These are phyloP conservation scores for Parnassius apollo DNA, from an alignment of 2,888 invertebrate species.

Conservation along the genomic window DNA sequence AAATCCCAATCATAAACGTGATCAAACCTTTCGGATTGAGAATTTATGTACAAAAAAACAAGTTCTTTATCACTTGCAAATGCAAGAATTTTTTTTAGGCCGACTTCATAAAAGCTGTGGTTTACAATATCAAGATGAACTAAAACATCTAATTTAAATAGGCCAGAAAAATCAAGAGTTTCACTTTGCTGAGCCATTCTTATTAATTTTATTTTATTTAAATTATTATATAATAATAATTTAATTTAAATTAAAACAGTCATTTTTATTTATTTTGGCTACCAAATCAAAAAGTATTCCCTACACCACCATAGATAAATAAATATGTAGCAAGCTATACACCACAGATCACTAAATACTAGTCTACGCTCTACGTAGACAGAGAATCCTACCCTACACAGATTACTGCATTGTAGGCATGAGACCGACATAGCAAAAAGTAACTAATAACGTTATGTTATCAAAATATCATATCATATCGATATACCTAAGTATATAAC, in stretches of 20 bases:
- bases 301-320: too few species aligned
- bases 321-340: too few species aligned
- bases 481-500: too few species aligned
- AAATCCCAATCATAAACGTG: constrained; percentile 74
- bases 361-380: too few species aligned
- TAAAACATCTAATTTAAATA: constrained; percentile 73
- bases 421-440: too few species aligned
- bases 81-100: constrained; percentile 69
- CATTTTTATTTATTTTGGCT: neutral
- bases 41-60: constrained; percentile 63
- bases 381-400: too few species aligned
- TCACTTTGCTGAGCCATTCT: constrained; percentile 62
- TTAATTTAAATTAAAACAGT: neutral
- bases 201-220: neutral
- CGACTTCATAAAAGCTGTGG: constrained; percentile 73
- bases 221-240: too few species aligned
- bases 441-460: too few species aligned
- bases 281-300: too few species aligned
- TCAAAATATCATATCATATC: too few species aligned
- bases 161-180: constrained; percentile 68
- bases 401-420: too few species aligned
- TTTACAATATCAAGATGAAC: constrained; percentile 62
- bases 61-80: constrained; percentile 69
- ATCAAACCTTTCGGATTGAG: constrained; percentile 61
- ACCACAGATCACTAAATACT: too few species aligned